phyloP scores from a whole-genome alignment of 2,113 vertebrate genomes.

The Passer domesticus region DNA sequence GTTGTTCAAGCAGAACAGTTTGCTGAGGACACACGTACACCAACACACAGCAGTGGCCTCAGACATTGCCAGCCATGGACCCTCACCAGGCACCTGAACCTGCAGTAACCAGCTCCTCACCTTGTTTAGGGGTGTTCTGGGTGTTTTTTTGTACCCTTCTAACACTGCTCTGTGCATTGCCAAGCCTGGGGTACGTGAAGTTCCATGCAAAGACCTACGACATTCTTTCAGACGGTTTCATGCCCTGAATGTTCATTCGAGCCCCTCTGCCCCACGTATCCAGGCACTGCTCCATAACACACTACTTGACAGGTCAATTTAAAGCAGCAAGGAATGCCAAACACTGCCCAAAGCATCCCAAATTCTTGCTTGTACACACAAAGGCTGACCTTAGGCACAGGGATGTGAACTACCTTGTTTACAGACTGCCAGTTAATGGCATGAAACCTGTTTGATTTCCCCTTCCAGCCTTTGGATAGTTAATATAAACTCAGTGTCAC shows the following conservation, averaged over 20 bases:
- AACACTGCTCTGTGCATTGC: neutral
- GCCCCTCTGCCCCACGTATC: neutral
- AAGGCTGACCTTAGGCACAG: conserved; percentile 44
- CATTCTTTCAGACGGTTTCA: neutral
- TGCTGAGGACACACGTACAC: neutral
- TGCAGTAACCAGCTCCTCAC: neutral
- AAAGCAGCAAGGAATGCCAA: neutral
- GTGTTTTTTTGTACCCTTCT: neutral
- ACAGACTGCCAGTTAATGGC: conserved; percentile 31
- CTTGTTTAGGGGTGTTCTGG: neutral
- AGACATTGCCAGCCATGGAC: neutral
- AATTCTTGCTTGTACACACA: neutral
- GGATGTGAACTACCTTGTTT: conserved; percentile 37
- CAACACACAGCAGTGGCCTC: neutral
- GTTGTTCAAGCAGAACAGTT: neutral
- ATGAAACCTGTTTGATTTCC: conserved; percentile 60
- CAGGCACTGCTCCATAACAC: neutral
- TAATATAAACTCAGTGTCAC: conserved; percentile 22
- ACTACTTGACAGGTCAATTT: neutral
- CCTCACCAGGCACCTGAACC: neutral
- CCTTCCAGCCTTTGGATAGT: conserved; percentile 33
- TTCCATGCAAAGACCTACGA: neutral
- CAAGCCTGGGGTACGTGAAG: neutral
- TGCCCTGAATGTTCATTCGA: neutral
- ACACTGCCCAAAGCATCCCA: neutral